A percentile compares a stretch with the other conserved stretches of the same genome.
Evolutionary conservation across 2,113 vertebrate species (phyloP).

Genomic region (Leptocoma aspasia): DNA sequence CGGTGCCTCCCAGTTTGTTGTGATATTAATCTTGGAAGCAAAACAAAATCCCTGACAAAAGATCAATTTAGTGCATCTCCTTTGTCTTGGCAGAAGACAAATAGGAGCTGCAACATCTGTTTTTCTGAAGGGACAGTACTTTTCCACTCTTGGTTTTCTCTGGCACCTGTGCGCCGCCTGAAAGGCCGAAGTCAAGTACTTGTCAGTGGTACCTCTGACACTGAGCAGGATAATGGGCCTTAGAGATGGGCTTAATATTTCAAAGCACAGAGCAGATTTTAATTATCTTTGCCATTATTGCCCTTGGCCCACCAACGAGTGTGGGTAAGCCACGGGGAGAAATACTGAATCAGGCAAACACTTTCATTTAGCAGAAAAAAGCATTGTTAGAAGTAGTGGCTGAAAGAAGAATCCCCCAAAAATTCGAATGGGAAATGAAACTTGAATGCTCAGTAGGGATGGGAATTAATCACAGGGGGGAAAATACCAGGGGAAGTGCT

Average conservation of each 20-base stretch:
- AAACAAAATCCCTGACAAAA: constrained; percentile 54
- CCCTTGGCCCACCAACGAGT: neutral
- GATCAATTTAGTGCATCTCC: constrained; percentile 59
- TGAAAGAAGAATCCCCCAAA: constrained; percentile 27
- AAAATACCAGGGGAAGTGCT: constrained; percentile 50
- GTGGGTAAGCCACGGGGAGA: neutral
- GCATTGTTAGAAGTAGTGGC: neutral
- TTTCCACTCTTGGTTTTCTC: constrained; percentile 59
- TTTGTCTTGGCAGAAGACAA: constrained; percentile 61
- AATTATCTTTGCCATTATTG: constrained; percentile 36
- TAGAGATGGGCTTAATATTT: constrained; percentile 26
- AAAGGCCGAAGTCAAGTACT: constrained; percentile 34
- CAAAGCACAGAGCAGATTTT: constrained; percentile 36
- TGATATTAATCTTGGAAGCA: constrained; percentile 58
- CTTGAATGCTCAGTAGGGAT: constrained; percentile 45
- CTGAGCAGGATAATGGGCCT: constrained; percentile 13
- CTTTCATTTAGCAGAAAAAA: constrained; percentile 29
- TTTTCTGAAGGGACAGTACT: constrained; percentile 49
- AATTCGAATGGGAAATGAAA: constrained; percentile 48
- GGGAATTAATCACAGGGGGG: constrained; percentile 50
- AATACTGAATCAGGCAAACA: neutral
- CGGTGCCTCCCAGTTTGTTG: constrained; percentile 52
- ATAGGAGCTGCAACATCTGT: constrained; percentile 55
- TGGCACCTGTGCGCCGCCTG: neutral
- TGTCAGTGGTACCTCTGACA: constrained; percentile 53